Conservation (phyloP, 2,113 vertebrate species). For the Eubucco bourcierii region DNA sequence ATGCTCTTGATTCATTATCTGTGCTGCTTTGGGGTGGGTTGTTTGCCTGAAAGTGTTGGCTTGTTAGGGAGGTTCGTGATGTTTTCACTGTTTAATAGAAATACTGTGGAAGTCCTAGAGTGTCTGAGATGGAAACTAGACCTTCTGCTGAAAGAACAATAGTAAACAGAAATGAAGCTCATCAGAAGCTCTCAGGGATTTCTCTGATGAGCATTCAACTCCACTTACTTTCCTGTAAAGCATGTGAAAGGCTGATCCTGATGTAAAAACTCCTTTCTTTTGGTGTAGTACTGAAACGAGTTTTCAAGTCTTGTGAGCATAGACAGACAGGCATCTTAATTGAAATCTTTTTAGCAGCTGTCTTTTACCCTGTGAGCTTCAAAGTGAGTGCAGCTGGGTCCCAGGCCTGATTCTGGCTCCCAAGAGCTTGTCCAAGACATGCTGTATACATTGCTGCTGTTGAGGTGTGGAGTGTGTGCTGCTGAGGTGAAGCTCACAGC, state of each 20-base stretch:
- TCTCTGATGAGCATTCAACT: neutral
- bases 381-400: neutral
- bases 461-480: neutral
- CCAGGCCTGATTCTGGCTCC: neutral
- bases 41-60: neutral
- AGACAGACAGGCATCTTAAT: neutral
- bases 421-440: neutral
- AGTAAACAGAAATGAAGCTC: neutral
- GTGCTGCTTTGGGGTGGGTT: neutral
- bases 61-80: neutral
- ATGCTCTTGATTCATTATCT: neutral
- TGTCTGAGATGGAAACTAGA: neutral
- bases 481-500: neutral
- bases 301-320: neutral
- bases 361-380: neutral
- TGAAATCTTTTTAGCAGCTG: neutral
- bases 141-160: neutral
- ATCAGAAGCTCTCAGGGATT: neutral
- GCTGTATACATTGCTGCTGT: accelerated
- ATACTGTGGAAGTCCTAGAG: neutral
- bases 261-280: neutral
- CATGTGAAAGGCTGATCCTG: accelerated
- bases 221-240: neutral
- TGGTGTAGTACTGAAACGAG: neutral
- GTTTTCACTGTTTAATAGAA: neutral